Evolutionary conservation across 2,888 invertebrate genomes (phyloP).

Genomic region (Margaritifera margaritifera): DNA sequence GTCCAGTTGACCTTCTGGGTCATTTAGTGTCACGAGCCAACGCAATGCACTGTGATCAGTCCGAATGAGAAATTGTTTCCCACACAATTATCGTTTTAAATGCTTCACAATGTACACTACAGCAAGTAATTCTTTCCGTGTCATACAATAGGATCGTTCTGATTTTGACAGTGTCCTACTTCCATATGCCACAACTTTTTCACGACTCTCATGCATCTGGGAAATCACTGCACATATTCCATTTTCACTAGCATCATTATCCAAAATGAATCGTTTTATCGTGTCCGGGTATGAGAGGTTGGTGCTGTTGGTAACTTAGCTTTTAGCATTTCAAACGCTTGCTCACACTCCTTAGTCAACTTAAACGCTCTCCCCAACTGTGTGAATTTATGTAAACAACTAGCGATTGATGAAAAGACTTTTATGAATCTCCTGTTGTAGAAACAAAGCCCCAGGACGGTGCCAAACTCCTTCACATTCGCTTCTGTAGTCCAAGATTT

Average conservation of each 20-base stretch:
- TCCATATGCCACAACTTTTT: slow-evolving; percentile 5
- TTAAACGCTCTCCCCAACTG: not conserved
- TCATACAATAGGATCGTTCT: too few relatives aligned
- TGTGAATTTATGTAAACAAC: slow-evolving; percentile 2
- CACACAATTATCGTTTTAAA: too few relatives aligned
- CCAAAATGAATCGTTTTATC: slow-evolving; percentile 1
- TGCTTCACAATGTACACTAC: too few relatives aligned
- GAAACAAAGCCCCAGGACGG: slow-evolving; percentile 3
- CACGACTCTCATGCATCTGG: not conserved
- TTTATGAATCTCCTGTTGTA: slow-evolving; percentile 6
- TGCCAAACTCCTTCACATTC: slow-evolving; percentile 1
- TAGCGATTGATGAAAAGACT: slow-evolving; percentile 4
- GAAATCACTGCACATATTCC: slow-evolving; percentile 7
- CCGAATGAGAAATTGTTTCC: too few relatives aligned
- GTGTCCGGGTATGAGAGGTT: not conserved
- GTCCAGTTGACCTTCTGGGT: too few relatives aligned
- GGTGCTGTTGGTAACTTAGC: too few relatives aligned
- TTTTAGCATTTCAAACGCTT: too few relatives aligned
- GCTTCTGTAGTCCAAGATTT: not conserved
- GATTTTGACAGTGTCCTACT: too few relatives aligned
- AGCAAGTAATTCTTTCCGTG: too few relatives aligned
- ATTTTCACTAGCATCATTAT: slow-evolving; percentile 6
- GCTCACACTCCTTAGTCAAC: not conserved
- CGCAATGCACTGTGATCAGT: too few relatives aligned
- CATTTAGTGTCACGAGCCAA: too few relatives aligned